phyloP scores from a whole-genome alignment of 2,888 invertebrate genomes.

The Bellardia bayeri region DNA sequence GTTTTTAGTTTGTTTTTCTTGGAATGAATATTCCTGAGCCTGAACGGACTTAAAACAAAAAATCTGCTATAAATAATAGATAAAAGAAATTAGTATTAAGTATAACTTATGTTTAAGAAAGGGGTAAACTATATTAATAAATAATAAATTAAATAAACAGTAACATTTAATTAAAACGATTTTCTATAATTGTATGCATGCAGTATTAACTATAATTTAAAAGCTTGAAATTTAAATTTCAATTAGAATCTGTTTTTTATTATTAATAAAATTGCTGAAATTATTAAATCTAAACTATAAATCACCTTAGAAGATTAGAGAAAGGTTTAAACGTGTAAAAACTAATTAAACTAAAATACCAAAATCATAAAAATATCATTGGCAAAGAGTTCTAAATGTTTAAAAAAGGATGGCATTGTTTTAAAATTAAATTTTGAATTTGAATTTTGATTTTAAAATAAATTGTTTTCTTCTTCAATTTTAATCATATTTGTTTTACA shows the following conservation, averaged over 20 bases:
- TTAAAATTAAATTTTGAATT: background rate
- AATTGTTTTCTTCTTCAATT: background rate
- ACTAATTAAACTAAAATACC: too few species aligned
- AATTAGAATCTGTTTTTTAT: background rate
- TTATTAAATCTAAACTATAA: background rate
- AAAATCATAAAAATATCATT: too few species aligned
- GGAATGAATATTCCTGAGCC: slow-evolving; percentile 64
- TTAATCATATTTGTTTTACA: background rate
- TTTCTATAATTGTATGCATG: too few species aligned
- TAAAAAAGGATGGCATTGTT: background rate
- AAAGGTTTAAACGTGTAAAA: background rate
- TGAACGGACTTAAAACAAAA: background rate
- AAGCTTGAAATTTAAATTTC: background rate
- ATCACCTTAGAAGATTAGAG: slow-evolving; percentile 4
- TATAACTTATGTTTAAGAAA: slow-evolving; percentile 18
- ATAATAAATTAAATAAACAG: background rate
- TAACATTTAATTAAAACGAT: slow-evolving; percentile 6
- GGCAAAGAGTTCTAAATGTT: too few species aligned
- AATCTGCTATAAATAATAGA: background rate
- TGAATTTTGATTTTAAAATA: background rate
- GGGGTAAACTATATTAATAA: background rate
- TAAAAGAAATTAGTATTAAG: background rate
- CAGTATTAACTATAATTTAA: background rate
- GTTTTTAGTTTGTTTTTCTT: background rate
- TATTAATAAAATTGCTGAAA: background rate